Percentiles rank a stretch among this genome's conserved stretches.
phyloP scores from a whole-genome alignment of 1,140 invertebrate genomes.

The Heliconius himera region DNA sequence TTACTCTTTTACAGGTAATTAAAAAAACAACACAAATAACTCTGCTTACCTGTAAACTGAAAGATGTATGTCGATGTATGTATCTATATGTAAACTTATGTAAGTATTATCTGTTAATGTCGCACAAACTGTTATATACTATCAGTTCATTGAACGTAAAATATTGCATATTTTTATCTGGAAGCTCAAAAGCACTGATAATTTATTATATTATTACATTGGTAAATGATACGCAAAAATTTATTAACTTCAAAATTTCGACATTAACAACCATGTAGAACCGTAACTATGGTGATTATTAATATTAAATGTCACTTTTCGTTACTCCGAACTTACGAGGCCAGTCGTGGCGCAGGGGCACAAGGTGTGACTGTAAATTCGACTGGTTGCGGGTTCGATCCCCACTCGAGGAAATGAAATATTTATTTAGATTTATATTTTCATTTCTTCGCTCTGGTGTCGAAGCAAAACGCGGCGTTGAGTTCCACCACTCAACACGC shows the following conservation, averaged over 20 bases:
- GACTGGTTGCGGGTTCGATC: no score
- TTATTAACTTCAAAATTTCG: constrained; percentile 23
- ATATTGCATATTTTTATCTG: constrained; percentile 28
- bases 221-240: constrained; percentile 11
- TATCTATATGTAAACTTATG: background rate
- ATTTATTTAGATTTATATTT: no score
- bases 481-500: no score
- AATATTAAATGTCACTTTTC: background rate
- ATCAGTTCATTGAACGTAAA: constrained; percentile 1
- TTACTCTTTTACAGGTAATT: no score
- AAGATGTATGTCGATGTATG: background rate
- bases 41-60: background rate
- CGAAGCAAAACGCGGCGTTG: no score
- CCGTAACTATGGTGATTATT: background rate
- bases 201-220: constrained; percentile 13
- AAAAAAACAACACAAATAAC: background rate
- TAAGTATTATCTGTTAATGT: constrained; percentile 22
- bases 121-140: constrained; percentile 4
- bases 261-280: constrained; percentile 11
- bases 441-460: no score
- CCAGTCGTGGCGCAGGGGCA: no score
- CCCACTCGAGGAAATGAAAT: no score
- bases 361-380: no score
- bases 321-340: background rate
- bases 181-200: background rate